Evolutionary conservation across 2,113 vertebrate species (phyloP).

Genomic region (Pteronura brasiliensis): DNA sequence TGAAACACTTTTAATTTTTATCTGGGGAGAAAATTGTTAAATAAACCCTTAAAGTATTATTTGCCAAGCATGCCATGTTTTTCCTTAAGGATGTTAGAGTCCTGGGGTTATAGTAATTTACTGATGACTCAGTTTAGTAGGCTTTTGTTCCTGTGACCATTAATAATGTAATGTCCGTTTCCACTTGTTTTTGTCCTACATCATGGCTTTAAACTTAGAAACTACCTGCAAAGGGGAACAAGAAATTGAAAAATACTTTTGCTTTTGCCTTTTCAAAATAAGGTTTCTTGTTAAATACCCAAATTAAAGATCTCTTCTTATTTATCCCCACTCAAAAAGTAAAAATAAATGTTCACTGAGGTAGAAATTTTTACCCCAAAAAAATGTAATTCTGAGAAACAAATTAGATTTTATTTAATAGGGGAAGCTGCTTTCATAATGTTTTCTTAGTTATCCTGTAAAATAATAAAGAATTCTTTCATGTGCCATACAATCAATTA

Average conservation of each 20-base stretch:
- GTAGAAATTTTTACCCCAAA: not conserved
- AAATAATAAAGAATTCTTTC: constrained; percentile 62
- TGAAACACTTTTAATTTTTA: constrained; percentile 35
- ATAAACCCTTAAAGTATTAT: not conserved
- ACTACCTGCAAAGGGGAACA: not conserved
- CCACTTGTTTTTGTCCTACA: constrained; percentile 5
- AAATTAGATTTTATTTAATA: constrained; percentile 44
- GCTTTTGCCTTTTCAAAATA: constrained; percentile 18
- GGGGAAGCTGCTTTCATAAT: constrained; percentile 30
- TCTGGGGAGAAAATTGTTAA: not conserved
- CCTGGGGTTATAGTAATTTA: not conserved
- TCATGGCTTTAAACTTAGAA: not conserved
- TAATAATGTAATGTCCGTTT: not conserved
- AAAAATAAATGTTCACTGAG: not conserved
- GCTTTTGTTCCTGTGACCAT: not conserved
- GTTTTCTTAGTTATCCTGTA: constrained; percentile 28
- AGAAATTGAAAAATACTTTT: not conserved
- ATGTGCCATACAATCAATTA: not conserved
- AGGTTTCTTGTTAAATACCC: not conserved
- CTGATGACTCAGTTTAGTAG: not conserved
- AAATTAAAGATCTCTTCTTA: constrained; percentile 9
- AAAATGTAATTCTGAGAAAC: constrained; percentile 31
- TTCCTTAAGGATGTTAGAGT: not conserved
- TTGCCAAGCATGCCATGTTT: not conserved
- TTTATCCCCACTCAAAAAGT: constrained; percentile 23